These are phyloP conservation scores for Penaeus vannamei DNA, from an alignment of 1,140 invertebrate species.

Conservation along the genomic window DNA sequence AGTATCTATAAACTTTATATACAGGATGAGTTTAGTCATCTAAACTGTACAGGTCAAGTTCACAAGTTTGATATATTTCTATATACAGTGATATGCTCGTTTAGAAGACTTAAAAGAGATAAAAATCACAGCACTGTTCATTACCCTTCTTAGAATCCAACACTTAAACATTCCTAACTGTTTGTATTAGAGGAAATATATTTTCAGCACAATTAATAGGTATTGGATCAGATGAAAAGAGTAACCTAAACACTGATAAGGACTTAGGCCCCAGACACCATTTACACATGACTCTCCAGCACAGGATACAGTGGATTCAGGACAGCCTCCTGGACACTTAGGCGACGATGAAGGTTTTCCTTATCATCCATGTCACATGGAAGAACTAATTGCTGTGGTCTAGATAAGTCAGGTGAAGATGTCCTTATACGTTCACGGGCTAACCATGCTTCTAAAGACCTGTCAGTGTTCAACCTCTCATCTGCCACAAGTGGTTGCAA, in stretches of 20 bases:
- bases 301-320: constrained; percentile 63
- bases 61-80: constrained; percentile 29
- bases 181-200: too few species aligned
- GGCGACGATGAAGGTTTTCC: constrained; percentile 56
- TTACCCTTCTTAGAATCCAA: constrained; percentile 62
- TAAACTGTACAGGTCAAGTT: constrained; percentile 57
- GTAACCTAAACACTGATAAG: not conserved
- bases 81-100: constrained; percentile 44
- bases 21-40: constrained; percentile 52
- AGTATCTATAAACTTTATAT: constrained; percentile 57
- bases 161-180: constrained; percentile 1
- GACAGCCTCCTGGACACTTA: constrained; percentile 61
- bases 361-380: constrained; percentile 43
- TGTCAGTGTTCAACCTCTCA: constrained; percentile 50
- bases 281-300: constrained; percentile 66
- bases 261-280: constrained; percentile 12
- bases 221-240: not conserved
- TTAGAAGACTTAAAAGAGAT: constrained; percentile 50
- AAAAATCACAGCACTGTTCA: constrained; percentile 65
- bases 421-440: constrained; percentile 61
- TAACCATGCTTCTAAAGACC: constrained; percentile 59
- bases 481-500: constrained; percentile 70
- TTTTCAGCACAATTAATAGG: too few species aligned
- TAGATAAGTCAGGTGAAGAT: constrained; percentile 64
- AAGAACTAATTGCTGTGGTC: constrained; percentile 60